A percentile compares a stretch with the other conserved stretches of the same genome.
These are phyloP conservation scores for Heteromurus nitidus DNA, from an alignment of 2,888 invertebrate genomes.

Conservation along the genomic window DNA sequence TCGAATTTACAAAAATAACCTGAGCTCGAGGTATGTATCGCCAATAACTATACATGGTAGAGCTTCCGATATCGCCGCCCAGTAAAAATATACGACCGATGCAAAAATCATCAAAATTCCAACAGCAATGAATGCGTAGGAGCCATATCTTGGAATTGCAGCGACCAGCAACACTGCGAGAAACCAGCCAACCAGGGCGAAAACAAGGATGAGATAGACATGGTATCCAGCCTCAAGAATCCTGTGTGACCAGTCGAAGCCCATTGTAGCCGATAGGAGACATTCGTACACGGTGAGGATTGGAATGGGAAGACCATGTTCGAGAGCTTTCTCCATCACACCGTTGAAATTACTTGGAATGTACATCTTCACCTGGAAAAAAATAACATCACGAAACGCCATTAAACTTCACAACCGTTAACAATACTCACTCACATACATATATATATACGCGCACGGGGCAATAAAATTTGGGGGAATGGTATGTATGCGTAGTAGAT, in stretches of 20 bases:
- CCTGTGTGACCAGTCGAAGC: conserved; percentile 72
- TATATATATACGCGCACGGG: background rate
- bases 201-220: conserved; percentile 66
- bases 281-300: conserved; percentile 69
- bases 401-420: conserved; percentile 10
- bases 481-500: too few species aligned
- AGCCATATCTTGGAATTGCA: conserved; percentile 72
- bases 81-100: conserved; percentile 70
- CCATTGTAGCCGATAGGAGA: conserved; percentile 67
- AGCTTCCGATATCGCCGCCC: conserved; percentile 65
- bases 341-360: conserved; percentile 67
- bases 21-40: conserved; percentile 68
- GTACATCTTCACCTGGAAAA: conserved; percentile 65
- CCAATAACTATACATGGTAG: conserved; percentile 71
- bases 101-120: conserved; percentile 69
- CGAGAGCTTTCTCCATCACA: conserved; percentile 65
- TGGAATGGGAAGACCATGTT: conserved; percentile 71
- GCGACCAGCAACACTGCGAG: conserved; percentile 65
- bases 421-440: conserved; percentile 4
- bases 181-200: conserved; percentile 70
- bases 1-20: conserved; percentile 43
- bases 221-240: conserved; percentile 72
- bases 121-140: conserved; percentile 69
- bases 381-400: conserved; percentile 10
- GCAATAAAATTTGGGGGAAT: background rate